Evolutionary conservation across 1,140 invertebrate genomes (phyloP).

Genomic region (Sycobia sp.): DNA sequence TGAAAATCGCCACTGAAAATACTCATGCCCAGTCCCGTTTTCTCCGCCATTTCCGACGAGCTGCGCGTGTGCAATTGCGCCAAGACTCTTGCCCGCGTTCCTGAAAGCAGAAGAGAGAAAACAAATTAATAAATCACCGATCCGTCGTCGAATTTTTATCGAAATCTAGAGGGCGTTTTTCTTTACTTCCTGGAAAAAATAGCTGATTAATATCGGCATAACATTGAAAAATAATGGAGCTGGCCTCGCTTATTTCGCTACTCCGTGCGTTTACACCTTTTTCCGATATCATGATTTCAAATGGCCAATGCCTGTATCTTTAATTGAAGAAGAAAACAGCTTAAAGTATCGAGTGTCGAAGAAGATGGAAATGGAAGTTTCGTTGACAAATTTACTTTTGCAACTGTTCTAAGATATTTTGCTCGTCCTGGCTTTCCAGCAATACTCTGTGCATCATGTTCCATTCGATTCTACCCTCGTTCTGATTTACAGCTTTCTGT

Average conservation of each 20-base stretch:
- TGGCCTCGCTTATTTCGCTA: background rate
- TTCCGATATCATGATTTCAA: constrained; percentile 37
- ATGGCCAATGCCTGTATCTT: constrained; percentile 48
- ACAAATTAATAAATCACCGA: no score
- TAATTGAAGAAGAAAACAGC: no score
- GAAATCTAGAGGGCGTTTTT: no score
- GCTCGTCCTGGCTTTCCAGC: constrained; percentile 11
- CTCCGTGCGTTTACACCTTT: background rate
- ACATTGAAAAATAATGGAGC: constrained; percentile 43
- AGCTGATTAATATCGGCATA: constrained; percentile 45
- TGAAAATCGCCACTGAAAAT: no score
- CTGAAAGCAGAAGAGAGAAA: no score
- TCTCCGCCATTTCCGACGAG: constrained; percentile 32
- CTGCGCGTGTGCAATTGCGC: constrained; percentile 38
- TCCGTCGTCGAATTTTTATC: no score
- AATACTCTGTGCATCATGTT: constrained; percentile 42
- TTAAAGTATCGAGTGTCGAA: no score
- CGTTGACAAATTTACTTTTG: constrained; percentile 35
- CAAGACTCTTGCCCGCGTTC: constrained; percentile 33
- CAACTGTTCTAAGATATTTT: constrained; percentile 37
- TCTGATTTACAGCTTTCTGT: constrained; percentile 20
- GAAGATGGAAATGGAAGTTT: background rate
- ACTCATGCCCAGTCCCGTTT: constrained; percentile 35
- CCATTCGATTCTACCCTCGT: constrained; percentile 47
- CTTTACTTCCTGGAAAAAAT: constrained; percentile 47